Evolutionary conservation across 2,797 vertebrate genomes (phyloP).

Genomic region (Lycodopsis pacificus): DNA sequence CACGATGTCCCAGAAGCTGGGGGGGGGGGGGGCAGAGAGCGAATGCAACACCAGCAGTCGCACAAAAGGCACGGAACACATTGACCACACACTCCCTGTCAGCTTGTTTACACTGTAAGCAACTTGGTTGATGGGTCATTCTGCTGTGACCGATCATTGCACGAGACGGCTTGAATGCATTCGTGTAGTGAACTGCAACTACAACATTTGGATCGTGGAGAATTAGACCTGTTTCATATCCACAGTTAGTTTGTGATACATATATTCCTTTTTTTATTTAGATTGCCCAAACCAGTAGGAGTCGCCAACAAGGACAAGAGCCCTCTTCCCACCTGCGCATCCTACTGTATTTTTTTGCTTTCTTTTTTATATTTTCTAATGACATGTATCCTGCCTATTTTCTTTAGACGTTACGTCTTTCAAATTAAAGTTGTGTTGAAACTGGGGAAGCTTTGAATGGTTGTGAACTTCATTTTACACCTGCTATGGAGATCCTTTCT

Average conservation of each 20-base stretch:
- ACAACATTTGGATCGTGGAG: background rate
- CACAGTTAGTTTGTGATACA: background rate
- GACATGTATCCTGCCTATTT: background rate
- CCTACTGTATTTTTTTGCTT: background rate
- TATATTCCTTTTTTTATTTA: background rate
- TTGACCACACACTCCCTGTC: conserved; percentile 36
- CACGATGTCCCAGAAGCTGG: conserved; percentile 31
- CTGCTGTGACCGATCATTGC: conserved; percentile 9
- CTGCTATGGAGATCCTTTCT: background rate
- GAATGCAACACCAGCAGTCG: conserved; percentile 54
- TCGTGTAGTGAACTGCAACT: background rate
- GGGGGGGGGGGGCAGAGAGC: conserved; percentile 19
- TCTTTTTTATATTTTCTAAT: background rate
- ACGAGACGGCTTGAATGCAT: background rate
- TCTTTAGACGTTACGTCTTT: background rate
- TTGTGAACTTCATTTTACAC: background rate
- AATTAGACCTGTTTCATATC: background rate
- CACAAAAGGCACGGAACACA: conserved; percentile 62
- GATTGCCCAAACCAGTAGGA: background rate
- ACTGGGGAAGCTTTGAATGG: background rate
- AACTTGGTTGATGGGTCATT: conserved; percentile 42
- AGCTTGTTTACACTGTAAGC: conserved; percentile 70
- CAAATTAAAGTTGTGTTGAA: background rate
- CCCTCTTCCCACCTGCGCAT: background rate
- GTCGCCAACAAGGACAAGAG: background rate